Evolutionary conservation across 2,797 vertebrate species (phyloP), one percentile per base, ranked within the genome.

Genomic region (Avahi laniger): DNA sequence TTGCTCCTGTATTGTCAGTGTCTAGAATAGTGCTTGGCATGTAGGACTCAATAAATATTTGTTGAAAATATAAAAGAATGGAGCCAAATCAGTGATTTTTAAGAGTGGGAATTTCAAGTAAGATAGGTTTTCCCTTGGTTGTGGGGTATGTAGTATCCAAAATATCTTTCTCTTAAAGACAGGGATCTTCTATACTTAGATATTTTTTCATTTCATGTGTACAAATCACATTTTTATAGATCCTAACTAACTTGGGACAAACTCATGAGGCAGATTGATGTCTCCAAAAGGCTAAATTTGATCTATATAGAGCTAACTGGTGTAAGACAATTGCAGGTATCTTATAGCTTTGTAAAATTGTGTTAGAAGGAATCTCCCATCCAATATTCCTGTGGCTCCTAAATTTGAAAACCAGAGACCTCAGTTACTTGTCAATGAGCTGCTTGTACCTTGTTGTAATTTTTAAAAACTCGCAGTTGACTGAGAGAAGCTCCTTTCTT

Each of bases 391-490:
- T 81, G 1, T 61, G 48, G 14, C 28, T 86, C 33, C n/a, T 95
- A 59, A 67, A 87, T n/a, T 52, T 8, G 17, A 70, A 63, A 52
- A 38, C 17, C 15, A 63, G 26, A 92, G n/a, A 63, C 10, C 20
- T 95, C 61, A 50, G 43, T 69, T 90, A 69, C 20, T 79, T 57
- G 35, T 38, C 12, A 86, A 17, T 89, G 61, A 87, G n/a, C 35
- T 88, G 26, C 61, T 95, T 92, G 38, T 43, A 69, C 10, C 33
- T 33, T 84, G 15, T 33, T 81, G n/a, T 67, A 63, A 86, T 33
- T 75, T 93, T 95, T 96, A 48, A 46, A 96, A 93, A 91, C 7
- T 90, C 87, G 61, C 18, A 43, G 3, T 35, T 84, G 18, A 79
- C 30, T 79, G 15, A 35, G 65, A 70, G 28, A 93, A 85, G 35